Evolutionary conservation across 1,140 invertebrate species (phyloP), one percentile per base, ranked within the genome.

Genomic region (Diprion similis): DNA sequence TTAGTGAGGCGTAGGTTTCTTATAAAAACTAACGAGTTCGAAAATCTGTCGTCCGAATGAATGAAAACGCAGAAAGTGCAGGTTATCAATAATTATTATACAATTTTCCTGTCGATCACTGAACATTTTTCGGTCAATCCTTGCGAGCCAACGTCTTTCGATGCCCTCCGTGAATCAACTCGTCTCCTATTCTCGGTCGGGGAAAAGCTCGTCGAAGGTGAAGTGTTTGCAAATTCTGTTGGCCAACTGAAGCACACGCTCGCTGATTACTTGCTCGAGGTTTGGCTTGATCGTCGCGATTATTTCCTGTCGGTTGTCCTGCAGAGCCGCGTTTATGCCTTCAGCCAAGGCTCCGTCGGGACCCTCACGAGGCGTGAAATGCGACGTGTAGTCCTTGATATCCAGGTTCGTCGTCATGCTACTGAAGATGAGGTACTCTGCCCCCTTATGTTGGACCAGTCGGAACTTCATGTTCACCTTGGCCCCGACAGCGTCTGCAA

Each of bases 171-270:
- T n/a, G n/a, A n/a, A 37, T 37, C 24, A 37, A 59, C 51, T 17
- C 3, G 7, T 59, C 51, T 59, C 51, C 82, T 78, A 87, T 75
- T 78, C 77, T 2, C 75, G 71, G 67, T 88, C 81, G 8, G 87
- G 86, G 10, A 86, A 81, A 7, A 88, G 77, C 70, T 88, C 83
- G 0, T 87, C 83, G 64, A 75, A 88, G 1, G 80, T 77, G 69
- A 84, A 87, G 18, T 80, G 73, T 72, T 83, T 86, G 72, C 77
- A 75, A 11, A 88, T 81, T 9, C 74, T 77, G 45, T 87, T 87
- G 0, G 77, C 7, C 0, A 83, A 1, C 0, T 68, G 1, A 1
- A 87, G 73, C 7, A 84, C 48, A 66, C 69, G 71, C 48, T 80
- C 69, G 0, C 84, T 80, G 64, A 86, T 78, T 0, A 72, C 72